phyloP scores from a whole-genome alignment of 2,797 vertebrate species.

The Carapus acus region DNA sequence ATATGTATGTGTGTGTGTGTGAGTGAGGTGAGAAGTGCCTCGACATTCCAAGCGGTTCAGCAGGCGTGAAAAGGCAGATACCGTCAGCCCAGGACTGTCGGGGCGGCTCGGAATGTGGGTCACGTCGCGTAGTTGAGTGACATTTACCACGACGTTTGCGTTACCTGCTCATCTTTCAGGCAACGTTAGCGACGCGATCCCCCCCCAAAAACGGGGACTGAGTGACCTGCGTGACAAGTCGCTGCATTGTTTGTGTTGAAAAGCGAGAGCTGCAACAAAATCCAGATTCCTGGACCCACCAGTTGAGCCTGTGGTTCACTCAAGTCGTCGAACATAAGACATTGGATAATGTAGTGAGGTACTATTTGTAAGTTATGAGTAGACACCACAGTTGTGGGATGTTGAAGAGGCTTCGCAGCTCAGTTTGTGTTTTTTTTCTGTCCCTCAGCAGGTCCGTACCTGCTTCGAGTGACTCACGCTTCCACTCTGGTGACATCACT shows the following conservation, averaged over 20 bases:
- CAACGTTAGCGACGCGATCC: neutral
- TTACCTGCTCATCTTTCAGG: constrained; percentile 9
- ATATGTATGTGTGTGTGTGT: neutral
- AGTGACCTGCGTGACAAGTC: no score
- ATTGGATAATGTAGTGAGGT: neutral
- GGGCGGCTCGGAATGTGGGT: constrained; percentile 21
- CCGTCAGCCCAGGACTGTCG: constrained; percentile 30
- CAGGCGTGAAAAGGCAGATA: constrained; percentile 47
- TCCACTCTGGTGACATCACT: no score
- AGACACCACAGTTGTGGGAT: neutral
- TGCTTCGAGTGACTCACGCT: no score
- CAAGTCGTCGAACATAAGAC: neutral
- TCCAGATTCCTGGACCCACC: neutral
- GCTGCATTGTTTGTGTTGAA: no score
- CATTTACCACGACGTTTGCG: constrained; percentile 6
- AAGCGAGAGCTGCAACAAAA: neutral
- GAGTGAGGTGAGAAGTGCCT: constrained; percentile 2
- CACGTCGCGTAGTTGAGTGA: constrained; percentile 12
- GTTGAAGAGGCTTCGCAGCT: neutral
- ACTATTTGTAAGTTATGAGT: neutral
- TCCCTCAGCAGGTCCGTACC: no score
- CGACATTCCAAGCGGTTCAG: constrained; percentile 44
- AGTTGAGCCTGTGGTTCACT: neutral
- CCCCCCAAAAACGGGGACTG: no score
- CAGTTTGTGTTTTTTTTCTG: no score